Conservation (phyloP, 2,113 vertebrate genomes). For the Cynopterus brachyotis region DNA sequence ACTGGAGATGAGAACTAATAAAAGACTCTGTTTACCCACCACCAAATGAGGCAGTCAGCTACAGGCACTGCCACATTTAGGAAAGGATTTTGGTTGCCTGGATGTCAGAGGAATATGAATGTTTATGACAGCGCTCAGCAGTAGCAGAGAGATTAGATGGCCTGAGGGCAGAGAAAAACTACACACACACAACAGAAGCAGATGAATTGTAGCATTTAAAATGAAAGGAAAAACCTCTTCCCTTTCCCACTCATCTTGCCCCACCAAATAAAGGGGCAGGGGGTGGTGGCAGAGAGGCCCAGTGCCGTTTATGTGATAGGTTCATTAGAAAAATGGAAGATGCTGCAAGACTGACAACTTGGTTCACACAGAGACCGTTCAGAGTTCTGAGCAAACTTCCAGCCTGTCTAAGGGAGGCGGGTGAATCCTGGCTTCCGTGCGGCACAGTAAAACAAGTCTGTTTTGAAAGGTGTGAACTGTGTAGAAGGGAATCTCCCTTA, state of each 20-base stretch:
- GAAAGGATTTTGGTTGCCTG: conserved; percentile 72
- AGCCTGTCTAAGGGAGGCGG: conserved; percentile 45
- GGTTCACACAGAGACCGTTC: not conserved
- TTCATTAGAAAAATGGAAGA: not conserved
- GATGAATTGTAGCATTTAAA: conserved; percentile 66
- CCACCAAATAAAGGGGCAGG: not conserved
- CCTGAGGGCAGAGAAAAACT: conserved; percentile 73
- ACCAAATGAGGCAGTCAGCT: conserved; percentile 54
- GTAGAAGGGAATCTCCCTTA: rapidly evolving
- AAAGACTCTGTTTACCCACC: conserved; percentile 41
- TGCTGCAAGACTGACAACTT: not conserved
- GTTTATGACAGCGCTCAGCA: conserved; percentile 78
- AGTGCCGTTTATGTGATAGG: not conserved
- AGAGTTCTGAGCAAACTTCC: not conserved
- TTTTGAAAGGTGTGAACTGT: not conserved
- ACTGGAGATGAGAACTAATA: conserved; percentile 41
- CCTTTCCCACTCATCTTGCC: not conserved
- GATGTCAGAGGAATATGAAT: conserved; percentile 79
- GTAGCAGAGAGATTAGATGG: conserved; percentile 70
- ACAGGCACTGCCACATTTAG: conserved; percentile 59
- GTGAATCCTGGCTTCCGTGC: not conserved
- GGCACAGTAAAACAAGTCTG: not conserved
- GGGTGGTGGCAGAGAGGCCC: not conserved
- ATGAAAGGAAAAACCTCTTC: not conserved
- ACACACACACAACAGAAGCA: not conserved